These are phyloP conservation scores for Lymantria dispar DNA, from an alignment of 2,888 invertebrate species.

Conservation along the genomic window DNA sequence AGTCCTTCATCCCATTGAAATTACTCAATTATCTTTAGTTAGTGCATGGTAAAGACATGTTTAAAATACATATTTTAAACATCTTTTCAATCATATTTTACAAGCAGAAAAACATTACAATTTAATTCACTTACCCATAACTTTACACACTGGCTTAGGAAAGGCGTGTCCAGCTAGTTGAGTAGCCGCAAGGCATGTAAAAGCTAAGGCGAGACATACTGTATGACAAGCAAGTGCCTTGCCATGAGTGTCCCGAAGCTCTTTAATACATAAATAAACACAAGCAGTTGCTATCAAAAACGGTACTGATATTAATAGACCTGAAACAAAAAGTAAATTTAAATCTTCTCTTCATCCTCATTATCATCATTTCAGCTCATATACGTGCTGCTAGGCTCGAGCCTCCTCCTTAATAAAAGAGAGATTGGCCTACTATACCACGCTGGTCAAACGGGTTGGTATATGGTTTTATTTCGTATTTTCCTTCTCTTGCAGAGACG, in stretches of 20 bases:
- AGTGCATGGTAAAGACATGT: no score
- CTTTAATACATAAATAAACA: slow-evolving; percentile 74
- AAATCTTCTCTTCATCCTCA: not conserved
- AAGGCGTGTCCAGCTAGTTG: slow-evolving; percentile 79
- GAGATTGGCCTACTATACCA: no score
- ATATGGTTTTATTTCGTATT: no score
- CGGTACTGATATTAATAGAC: slow-evolving; percentile 76
- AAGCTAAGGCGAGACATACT: slow-evolving; percentile 79
- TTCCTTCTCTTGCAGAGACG: no score
- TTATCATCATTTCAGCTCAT: no score
- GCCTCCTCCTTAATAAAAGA: no score
- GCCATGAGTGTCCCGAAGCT: slow-evolving; percentile 80
- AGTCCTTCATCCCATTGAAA: no score
- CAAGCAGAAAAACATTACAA: not conserved
- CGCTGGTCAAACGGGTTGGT: no score
- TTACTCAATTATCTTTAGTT: no score
- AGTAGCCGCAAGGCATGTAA: slow-evolving; percentile 77
- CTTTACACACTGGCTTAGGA: slow-evolving; percentile 66
- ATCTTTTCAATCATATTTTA: no score
- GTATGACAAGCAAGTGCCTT: slow-evolving; percentile 82
- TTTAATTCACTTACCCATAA: slow-evolving; percentile 61
- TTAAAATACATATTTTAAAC: no score
- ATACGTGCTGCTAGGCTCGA: no score
- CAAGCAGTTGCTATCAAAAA: slow-evolving; percentile 75
- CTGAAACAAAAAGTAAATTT: slow-evolving; percentile 36